These are phyloP conservation scores for Enteromius unitaeniatus DNA, from an alignment of 2,797 vertebrate genomes.

Conservation along the genomic window DNA sequence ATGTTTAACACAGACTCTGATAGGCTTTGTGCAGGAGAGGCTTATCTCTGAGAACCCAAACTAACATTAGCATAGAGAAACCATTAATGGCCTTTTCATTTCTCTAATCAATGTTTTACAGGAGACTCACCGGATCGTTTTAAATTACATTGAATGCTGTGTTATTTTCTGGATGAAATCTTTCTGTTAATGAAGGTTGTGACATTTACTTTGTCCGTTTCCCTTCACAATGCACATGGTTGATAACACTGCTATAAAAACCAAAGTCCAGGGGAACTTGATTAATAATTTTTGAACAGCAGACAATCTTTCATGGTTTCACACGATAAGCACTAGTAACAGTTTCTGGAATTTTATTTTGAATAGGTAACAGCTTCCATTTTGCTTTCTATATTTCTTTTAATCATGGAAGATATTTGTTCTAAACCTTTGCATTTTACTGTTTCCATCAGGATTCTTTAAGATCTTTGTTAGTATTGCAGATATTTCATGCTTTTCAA, in stretches of 20 bases:
- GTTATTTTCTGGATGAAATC: neutral
- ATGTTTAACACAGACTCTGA: constrained; percentile 61
- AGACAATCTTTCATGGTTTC: constrained; percentile 64
- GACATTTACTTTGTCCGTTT: neutral
- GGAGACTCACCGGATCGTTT: neutral
- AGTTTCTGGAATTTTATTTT: constrained; percentile 2
- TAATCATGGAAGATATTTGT: neutral
- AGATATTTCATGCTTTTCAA: neutral
- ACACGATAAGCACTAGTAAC: constrained; percentile 35
- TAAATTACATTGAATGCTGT: neutral
- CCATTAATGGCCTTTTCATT: constrained; percentile 51
- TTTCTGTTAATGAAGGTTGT: neutral
- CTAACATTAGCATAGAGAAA: constrained; percentile 59
- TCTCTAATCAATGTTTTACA: constrained; percentile 29
- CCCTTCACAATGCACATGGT: constrained; percentile 23
- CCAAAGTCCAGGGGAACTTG: constrained; percentile 69
- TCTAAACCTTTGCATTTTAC: neutral
- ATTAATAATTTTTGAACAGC: constrained; percentile 54
- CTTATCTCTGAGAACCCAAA: constrained; percentile 48
- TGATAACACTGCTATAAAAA: constrained; percentile 61
- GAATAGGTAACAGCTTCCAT: neutral
- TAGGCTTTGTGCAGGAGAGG: constrained; percentile 55
- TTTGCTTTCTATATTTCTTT: neutral
- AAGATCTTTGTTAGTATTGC: constrained; percentile 2
- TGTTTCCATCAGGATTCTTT: neutral